These are phyloP conservation scores for Drosophila trapezifrons DNA, from an alignment of 1,140 invertebrate species.

Conservation along the genomic window DNA sequence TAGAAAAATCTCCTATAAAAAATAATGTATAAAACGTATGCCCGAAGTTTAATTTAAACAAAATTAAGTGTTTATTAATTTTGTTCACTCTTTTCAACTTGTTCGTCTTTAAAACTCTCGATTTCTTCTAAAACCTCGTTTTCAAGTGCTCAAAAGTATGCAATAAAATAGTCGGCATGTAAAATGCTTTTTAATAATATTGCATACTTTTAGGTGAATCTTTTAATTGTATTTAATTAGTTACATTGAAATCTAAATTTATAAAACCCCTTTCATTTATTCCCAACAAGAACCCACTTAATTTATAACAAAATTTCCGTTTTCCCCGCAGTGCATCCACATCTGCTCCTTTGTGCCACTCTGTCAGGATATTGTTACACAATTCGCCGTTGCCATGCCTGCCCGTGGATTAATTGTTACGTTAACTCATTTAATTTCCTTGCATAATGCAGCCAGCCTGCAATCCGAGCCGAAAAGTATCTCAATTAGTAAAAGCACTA, in stretches of 20 bases:
- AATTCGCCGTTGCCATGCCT: slow-evolving; percentile 59
- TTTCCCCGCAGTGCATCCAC: slow-evolving; percentile 1
- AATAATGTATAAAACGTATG: no score
- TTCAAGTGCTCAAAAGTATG: no score
- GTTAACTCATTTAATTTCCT: slow-evolving; percentile 63
- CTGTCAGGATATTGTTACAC: slow-evolving; percentile 49
- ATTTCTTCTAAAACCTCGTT: no score
- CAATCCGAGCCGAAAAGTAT: slow-evolving; percentile 44
- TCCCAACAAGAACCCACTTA: neutral
- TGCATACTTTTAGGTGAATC: no score
- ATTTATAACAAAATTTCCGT: neutral
- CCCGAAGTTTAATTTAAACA: neutral
- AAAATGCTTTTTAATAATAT: no score
- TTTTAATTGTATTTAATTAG: no score
- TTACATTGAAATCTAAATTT: no score
- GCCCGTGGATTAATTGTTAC: slow-evolving; percentile 69
- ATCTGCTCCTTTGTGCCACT: slow-evolving; percentile 8
- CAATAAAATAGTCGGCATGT: no score
- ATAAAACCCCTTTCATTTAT: neutral
- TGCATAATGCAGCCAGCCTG: slow-evolving; percentile 44
- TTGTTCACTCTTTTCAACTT: no score
- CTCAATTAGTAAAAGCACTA: slow-evolving; percentile 58
- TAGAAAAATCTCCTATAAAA: no score
- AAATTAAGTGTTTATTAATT: no score
- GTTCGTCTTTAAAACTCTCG: no score